Base-by-base conservation (phyloP, 2,113 vertebrate genomes). In the Callaeas wilsoni region DNA sequence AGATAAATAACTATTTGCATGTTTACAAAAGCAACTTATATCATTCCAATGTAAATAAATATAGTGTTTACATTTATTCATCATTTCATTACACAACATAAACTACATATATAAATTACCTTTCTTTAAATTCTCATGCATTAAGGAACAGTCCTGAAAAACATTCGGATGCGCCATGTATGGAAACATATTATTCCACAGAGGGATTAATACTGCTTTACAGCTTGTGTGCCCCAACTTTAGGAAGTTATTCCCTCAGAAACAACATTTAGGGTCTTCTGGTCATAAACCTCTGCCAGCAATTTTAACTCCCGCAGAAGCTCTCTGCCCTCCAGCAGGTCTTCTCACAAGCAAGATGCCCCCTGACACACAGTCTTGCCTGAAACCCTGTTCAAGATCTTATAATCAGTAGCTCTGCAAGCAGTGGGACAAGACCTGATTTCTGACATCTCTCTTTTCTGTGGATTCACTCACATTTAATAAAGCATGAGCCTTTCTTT, bases 151-250 rank as follows among this genome's bases (percentile, higher is more conserved):
- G 13, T 47, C 32, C 32, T 62, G 41, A 84, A 87, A 91, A 93
- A 56, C 37, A 79, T n/a, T 80, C n/a, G 26, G 37, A 27, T 7
- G 7, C 1, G 0, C 29, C 60, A 75, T 3, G 0, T 81, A 65
- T 4, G 17, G 55, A 84, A 93, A 65, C 5, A 33, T 32, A 47
- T 39, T 84, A 53, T 77, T 87, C 44, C 44, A 60, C 20, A 25
- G 30, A 74, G 4, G 17, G 26, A 64, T 69, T 60, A 93, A 73
- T 21, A 49, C 19, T 42, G 16, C 62, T 88, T 86, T 73, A 49
- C 33, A 86, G 62, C 13, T 53, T 39, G 14, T 39, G 53, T 69
- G 49, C 32, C n/a, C 12, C 49, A 64, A 4, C 20, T 59, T 84
- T 25, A 56, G 22, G 41, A 84, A 77, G 50, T 5, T 80, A 33